Percentiles rank a stretch among this genome's conserved stretches.
These are phyloP conservation scores for Theristicus caerulescens DNA, from an alignment of 2,113 vertebrate genomes.

Conservation along the genomic window DNA sequence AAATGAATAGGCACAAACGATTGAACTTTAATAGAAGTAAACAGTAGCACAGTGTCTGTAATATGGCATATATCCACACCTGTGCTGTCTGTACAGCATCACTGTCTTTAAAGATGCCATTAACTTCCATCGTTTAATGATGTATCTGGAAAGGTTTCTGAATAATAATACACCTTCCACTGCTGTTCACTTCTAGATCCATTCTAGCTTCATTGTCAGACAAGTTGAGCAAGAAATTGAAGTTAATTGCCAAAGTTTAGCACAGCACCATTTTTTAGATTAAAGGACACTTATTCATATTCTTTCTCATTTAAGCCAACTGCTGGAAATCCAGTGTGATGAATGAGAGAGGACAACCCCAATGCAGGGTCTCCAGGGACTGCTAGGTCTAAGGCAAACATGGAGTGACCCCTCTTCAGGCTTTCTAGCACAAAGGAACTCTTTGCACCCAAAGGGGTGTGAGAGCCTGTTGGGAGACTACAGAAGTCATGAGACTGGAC, in stretches of 20 bases:
- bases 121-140: not conserved
- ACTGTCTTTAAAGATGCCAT: not conserved
- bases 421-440: not conserved
- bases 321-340: not conserved
- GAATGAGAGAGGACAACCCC: not conserved
- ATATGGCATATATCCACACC: not conserved
- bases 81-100: not conserved
- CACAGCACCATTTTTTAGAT: not conserved
- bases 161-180: not conserved
- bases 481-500: not conserved
- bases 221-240: not conserved
- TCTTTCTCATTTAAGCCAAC: not conserved
- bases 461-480: not conserved
- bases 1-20: not conserved
- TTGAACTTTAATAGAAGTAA: not conserved
- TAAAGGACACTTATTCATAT: not conserved
- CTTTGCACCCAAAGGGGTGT: fast-evolving
- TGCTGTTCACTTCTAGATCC: not conserved
- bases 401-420: not conserved
- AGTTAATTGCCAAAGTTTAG: not conserved
- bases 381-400: not conserved
- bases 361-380: not conserved
- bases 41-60: not conserved
- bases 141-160: not conserved
- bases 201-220: not conserved